phyloP scores from a whole-genome alignment of 2,113 vertebrate genomes.

The Labeo catla region DNA sequence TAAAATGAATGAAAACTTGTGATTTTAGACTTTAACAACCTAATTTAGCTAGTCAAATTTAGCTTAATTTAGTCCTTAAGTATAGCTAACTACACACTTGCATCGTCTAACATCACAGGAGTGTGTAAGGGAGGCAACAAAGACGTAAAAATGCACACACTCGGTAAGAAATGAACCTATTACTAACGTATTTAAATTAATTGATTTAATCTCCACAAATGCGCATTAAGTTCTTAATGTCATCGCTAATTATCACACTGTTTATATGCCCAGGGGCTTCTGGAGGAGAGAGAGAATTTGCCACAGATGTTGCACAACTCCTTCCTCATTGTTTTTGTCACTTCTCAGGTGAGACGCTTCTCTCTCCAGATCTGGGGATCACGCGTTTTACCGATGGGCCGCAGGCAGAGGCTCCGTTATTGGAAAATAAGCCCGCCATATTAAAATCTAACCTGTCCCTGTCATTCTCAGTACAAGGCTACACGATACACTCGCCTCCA shows the following conservation, averaged over 20 bases:
- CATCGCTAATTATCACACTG: conserved; percentile 52
- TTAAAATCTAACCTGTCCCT: conserved; percentile 39
- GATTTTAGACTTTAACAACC: background rate
- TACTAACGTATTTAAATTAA: conserved; percentile 47
- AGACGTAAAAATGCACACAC: background rate
- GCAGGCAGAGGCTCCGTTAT: conserved; percentile 37
- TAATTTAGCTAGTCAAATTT: background rate
- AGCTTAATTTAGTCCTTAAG: background rate
- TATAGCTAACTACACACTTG: background rate
- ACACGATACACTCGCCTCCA: conserved; percentile 7
- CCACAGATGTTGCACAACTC: background rate
- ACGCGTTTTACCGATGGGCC: background rate
- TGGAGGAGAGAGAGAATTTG: background rate
- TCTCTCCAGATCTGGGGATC: background rate
- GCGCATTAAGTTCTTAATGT: conserved; percentile 56
- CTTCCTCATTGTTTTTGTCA: conserved; percentile 30
- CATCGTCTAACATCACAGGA: background rate
- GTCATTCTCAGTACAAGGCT: conserved; percentile 30
- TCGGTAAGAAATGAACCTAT: conserved; percentile 9
- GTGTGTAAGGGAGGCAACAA: background rate
- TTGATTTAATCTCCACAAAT: conserved; percentile 54
- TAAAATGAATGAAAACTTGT: background rate
- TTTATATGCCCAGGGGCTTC: conserved; percentile 46
- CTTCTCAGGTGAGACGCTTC: conserved; percentile 31
- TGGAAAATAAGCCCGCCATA: conserved; percentile 10